Evolutionary conservation across 2,888 invertebrate genomes (phyloP).

Genomic region (Phania funesta): DNA sequence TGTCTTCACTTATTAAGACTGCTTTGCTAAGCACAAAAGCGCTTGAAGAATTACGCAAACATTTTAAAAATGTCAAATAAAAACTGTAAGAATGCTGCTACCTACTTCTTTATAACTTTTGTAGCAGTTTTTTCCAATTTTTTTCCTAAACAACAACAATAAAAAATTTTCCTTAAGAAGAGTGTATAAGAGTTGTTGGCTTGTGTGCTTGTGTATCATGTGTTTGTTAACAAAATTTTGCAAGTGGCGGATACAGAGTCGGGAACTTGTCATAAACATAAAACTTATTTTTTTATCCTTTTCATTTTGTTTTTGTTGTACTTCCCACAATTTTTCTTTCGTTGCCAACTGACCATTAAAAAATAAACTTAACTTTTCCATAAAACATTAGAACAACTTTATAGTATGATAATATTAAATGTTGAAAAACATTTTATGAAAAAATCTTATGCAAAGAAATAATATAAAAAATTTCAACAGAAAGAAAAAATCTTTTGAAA

Average conservation of each 20-base stretch:
- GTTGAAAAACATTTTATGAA: background rate
- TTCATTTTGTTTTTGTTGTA: background rate
- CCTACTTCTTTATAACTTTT: slow-evolving; percentile 3
- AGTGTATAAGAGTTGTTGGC: background rate
- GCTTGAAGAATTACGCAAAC: background rate
- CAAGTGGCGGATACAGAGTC: slow-evolving; percentile 39
- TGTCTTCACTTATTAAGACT: too few species aligned
- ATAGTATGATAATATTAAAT: background rate
- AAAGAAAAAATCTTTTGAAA: too few species aligned
- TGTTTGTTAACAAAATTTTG: background rate
- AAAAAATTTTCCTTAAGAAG: background rate
- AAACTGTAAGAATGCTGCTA: background rate
- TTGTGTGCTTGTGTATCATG: background rate
- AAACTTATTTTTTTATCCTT: slow-evolving; percentile 13
- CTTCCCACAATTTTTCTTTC: background rate
- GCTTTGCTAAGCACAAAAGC: background rate
- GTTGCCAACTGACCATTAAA: slow-evolving; percentile 20
- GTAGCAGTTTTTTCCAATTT: background rate
- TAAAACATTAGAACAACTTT: slow-evolving; percentile 14
- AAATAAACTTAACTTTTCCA: slow-evolving; percentile 23
- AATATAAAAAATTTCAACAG: background rate
- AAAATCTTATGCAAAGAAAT: background rate
- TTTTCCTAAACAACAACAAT: background rate
- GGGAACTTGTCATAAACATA: slow-evolving; percentile 50
- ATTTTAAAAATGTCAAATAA: background rate